Evolutionary conservation across 2,797 vertebrate species (phyloP), one percentile per base, ranked within the genome.

Genomic region (Falco columbarius): DNA sequence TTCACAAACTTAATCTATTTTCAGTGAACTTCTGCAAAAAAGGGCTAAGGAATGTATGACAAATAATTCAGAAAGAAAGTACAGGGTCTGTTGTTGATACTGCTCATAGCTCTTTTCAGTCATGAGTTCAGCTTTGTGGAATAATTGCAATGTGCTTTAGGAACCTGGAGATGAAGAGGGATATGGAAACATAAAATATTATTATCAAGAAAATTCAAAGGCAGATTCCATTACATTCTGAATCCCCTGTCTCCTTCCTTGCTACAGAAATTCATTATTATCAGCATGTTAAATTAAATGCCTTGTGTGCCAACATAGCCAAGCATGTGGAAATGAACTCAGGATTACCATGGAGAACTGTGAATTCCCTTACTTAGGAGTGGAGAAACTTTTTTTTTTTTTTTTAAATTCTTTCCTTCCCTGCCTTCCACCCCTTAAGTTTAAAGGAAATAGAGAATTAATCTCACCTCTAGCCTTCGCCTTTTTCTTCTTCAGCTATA

Each of bases 141-240:
- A 61, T 73, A 90, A 75, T 10, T 79, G 54, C 58, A 74, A 55
- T 27, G 46, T 42, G 47, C 42, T 91, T 88, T 66, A 90, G 47
- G 59, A 93, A 92, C 58, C 0, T 73, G 30, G 42, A 93, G 65
- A 75, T 84, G 29, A 90, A 82, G 54, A 75, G n/a, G 32, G 59
- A 77, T 51, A 73, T 30, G 10, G 63, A 93, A 95, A 91, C 52
- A 14, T 56, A 75, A 95, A 95, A 83, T 51, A 91, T 21, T 61
- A 71, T 79, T 14, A 71, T 77, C 42, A 80, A 80, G 76, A 94
- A 93, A 86, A 75, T 76, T 90, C 63, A 82, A 86, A 91, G n/a
- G 34, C 23, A 89, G 54, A 79, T 89, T 72, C 40, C 2, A 7
- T 94, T 92, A 86, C 66, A 90, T 63, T 73, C 62, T 62, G 73